A percentile compares a stretch with the other conserved stretches of the same genome.
These are phyloP conservation scores for Marcusenius ussheri DNA, from an alignment of 2,113 vertebrate species.

Conservation along the genomic window DNA sequence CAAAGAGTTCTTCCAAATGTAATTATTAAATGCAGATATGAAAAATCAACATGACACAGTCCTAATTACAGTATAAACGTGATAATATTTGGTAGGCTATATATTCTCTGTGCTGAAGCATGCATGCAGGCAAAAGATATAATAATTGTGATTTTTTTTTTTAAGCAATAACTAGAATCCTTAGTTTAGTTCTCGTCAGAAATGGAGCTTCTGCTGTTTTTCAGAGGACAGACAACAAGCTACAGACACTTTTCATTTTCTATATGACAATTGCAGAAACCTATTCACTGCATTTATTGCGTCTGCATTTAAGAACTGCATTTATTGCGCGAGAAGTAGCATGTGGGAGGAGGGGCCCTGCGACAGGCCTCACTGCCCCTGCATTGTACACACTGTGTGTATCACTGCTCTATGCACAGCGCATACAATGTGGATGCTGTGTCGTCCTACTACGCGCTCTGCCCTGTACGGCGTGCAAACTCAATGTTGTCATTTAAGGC, in stretches of 20 bases:
- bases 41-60: background rate
- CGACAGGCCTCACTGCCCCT: conserved; percentile 57
- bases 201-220: background rate
- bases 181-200: background rate
- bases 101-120: background rate
- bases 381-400: conserved; percentile 98
- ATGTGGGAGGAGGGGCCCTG: background rate
- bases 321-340: background rate
- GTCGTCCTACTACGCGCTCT: conserved; percentile 38
- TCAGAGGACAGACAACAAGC: background rate
- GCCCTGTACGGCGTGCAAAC: conserved; percentile 1
- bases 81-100: background rate
- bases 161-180: background rate
- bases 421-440: conserved; percentile 95
- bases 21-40: background rate
- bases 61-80: background rate
- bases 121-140: background rate
- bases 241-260: background rate
- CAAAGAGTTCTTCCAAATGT: background rate
- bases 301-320: background rate
- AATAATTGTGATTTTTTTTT: background rate
- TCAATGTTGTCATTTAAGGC: background rate
- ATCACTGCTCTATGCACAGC: conserved; percentile 71
- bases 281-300: background rate
- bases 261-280: background rate